Conservation (phyloP, 2,113 vertebrate species). For the Poeciliopsis turrubarensis region DNA sequence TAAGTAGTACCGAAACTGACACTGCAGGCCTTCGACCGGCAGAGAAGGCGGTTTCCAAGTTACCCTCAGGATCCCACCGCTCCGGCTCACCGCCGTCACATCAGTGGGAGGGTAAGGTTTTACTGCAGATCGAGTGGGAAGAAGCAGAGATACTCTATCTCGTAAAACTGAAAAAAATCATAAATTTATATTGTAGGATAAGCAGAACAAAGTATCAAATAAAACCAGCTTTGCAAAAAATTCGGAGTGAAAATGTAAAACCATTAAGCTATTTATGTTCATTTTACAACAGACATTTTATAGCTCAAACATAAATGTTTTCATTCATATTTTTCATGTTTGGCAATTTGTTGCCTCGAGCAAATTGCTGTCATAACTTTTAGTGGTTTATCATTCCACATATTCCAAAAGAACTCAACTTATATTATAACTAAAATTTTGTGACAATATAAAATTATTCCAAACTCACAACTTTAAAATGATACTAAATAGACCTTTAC, state of each 20-base stretch:
- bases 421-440: not conserved
- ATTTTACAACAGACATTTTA: too few relatives aligned
- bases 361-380: not conserved
- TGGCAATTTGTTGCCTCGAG: not conserved
- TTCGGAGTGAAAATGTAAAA: too few relatives aligned
- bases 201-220: too few relatives aligned
- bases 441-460: not conserved
- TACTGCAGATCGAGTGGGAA: conserved; percentile 75
- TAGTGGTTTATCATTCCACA: too few relatives aligned
- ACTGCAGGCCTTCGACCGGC: conserved; percentile 77
- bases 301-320: too few relatives aligned
- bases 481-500: not conserved
- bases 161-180: too few relatives aligned
- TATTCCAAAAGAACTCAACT: too few relatives aligned
- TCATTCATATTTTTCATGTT: too few relatives aligned
- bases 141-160: too few relatives aligned
- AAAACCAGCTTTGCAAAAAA: too few relatives aligned
- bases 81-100: conserved; percentile 80
- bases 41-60: conserved; percentile 83
- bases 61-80: conserved; percentile 80
- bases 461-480: not conserved
- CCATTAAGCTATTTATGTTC: too few relatives aligned
- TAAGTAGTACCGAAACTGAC: conserved; percentile 81
- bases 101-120: conserved; percentile 84
- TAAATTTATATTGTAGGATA: too few relatives aligned